Evolutionary conservation across 2,888 invertebrate genomes (phyloP), one percentile per base, ranked within the genome.

Genomic region (Drosophila flavopinicola): DNA sequence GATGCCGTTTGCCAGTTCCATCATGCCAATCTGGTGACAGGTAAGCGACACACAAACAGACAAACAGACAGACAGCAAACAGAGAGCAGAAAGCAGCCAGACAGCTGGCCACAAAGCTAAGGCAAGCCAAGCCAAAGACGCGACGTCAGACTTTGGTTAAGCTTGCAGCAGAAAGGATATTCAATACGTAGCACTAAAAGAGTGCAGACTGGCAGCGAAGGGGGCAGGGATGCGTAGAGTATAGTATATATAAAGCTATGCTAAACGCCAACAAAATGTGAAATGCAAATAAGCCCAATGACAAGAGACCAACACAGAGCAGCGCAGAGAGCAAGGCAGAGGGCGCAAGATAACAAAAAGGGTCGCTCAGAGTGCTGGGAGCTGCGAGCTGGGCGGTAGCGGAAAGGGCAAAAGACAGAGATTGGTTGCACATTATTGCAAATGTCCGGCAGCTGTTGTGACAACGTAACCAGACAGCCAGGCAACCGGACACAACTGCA

Each of bases 1-100:
- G 95, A 96, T 88, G 95, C 95, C 27, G 95, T 96, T 52, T 95
- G 95, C 90, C 95, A 95, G 91, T 95, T 95, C 85, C 95, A 95
- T 90, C 95, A 95, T 89, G 95, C 95, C 74, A 95, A 95, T 90
- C 92, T 96, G 53, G 95, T 95, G 77, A 95, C 95, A 91, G 95
- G 96, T 95, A 90, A 93, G 93, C 45, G 38, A 38, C 17, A 17
- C 30, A 37, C 11, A 6, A 6, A 29, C 20, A n/a, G 9, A 41
- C n/a, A 9, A n/a, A 27, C 3, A 17, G 33, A 37, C 11, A 6
- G 6, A 29, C 20, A n/a, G 9, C n/a, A 9, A n/a, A 27, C 3
- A 9, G 17, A 41, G 9, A 20, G 2, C 1, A 20, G 32, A 39
- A 15, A 9, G 4, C 23, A 10, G 5, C 2, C 7, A 7, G 9